phyloP scores from a whole-genome alignment of 2,113 vertebrate species.

The mouse (Mus musculus) region GRCm39 chrX:51777501-51778000 shows the following conservation, averaged over 20 bases:
- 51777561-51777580: conserved; percentile 32
- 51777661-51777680: not conserved
- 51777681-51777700: not conserved
- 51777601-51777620: not conserved
- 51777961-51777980: not conserved
- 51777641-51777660: not conserved
- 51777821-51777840: not conserved
- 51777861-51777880: not conserved
- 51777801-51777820: not conserved
- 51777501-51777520: not conserved
- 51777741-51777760: conserved; percentile 15
- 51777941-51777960: not conserved
- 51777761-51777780: not conserved
- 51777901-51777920: not conserved
- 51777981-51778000: not conserved
- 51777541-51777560: not conserved
- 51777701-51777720: not conserved
- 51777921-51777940: not conserved
- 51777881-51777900: not conserved
- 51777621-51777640: not conserved
- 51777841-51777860: not conserved
- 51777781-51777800: not conserved
- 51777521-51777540: not conserved
- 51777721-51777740: conserved; percentile 24
- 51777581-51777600: not conserved